Evolutionary conservation across 2,888 invertebrate species (phyloP).

Genomic region (Cheilosia urbana): DNA sequence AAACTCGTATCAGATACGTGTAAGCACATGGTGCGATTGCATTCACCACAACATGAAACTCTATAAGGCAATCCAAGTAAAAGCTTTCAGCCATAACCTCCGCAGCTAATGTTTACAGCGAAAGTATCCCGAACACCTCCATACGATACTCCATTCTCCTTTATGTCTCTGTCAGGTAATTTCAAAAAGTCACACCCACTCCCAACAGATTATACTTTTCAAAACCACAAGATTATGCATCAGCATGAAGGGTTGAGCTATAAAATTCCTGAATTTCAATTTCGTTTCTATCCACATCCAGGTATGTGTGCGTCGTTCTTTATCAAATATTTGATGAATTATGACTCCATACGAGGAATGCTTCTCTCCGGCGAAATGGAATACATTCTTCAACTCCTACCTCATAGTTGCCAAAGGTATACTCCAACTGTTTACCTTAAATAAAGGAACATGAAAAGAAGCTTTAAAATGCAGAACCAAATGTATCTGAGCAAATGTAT

Average conservation of each 20-base stretch:
- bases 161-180: conserved; percentile 1
- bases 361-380: neutral
- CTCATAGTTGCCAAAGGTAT: neutral
- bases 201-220: neutral
- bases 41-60: no score
- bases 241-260: neutral
- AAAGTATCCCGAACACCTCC: neutral
- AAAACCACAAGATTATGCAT: conserved; percentile 21
- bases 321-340: conserved; percentile 49
- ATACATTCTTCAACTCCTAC: neutral
- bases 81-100: neutral
- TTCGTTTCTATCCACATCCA: neutral
- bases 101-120: neutral
- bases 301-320: neutral
- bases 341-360: neutral
- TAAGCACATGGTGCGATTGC: no score
- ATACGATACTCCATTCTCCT: neutral
- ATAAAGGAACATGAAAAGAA: neutral
- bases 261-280: conserved; percentile 41
- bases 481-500: conserved; percentile 1
- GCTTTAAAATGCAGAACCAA: conserved; percentile 17
- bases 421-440: no score
- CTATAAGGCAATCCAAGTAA: no score
- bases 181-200: conserved; percentile 32
- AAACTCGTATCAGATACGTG: no score